A percentile compares a stretch with the other conserved stretches of the same genome.
Evolutionary conservation across 2,797 vertebrate genomes (phyloP).

Genomic region (Ataeniobius toweri): DNA sequence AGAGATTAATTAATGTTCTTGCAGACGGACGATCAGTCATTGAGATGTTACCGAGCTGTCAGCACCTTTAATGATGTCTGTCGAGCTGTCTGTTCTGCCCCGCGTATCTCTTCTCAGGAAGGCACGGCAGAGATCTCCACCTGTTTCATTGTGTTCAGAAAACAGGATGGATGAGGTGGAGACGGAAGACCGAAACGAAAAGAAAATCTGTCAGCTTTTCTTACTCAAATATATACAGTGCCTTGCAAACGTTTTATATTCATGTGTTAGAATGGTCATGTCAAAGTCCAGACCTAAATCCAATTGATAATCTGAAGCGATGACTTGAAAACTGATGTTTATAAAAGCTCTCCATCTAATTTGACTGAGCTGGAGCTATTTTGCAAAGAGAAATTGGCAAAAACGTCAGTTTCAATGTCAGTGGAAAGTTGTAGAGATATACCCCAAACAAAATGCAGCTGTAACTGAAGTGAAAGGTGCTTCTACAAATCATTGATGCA

Average conservation of each 20-base stretch:
- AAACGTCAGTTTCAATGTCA: neutral
- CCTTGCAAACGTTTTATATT: neutral
- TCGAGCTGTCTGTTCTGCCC: constrained; percentile 20
- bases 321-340: neutral
- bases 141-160: constrained; percentile 20
- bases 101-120: neutral
- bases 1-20: constrained; percentile 23
- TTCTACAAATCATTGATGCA: neutral
- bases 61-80: constrained; percentile 36
- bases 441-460: neutral
- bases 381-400: neutral
- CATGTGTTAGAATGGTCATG: neutral
- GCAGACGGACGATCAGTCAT: constrained; percentile 19
- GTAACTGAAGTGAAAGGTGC: neutral
- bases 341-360: neutral
- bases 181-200: neutral
- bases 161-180: constrained; percentile 20
- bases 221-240: neutral
- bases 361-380: neutral
- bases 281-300: neutral
- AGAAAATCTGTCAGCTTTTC: neutral
- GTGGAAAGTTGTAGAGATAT: neutral
- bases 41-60: constrained; percentile 35
- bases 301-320: neutral
- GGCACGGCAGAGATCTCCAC: constrained; percentile 24